Conservation (phyloP, 2,113 vertebrate genomes). For the Oriolus oriolus region DNA sequence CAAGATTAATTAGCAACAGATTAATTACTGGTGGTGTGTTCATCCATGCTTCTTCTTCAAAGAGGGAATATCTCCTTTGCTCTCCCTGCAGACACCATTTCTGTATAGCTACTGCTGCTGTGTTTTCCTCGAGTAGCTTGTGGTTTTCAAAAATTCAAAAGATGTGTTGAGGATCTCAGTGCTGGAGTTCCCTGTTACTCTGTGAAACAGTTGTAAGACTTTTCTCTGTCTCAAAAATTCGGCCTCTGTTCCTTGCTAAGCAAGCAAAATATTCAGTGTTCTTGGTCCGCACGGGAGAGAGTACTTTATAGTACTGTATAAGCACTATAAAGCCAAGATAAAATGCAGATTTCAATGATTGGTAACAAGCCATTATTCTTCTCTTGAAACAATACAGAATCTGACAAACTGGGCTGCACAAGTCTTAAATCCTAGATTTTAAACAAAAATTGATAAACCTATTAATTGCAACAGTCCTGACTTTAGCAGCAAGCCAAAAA, state of each 20-base stretch:
- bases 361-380: neutral
- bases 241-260: neutral
- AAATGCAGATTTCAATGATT: neutral
- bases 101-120: neutral
- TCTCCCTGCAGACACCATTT: neutral
- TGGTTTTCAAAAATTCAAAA: neutral
- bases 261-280: neutral
- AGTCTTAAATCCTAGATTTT: neutral
- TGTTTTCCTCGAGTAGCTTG: neutral
- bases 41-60: neutral
- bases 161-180: neutral
- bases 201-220: neutral
- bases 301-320: neutral
- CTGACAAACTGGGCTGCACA: neutral
- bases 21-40: neutral
- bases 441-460: neutral
- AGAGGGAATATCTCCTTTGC: neutral
- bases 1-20: neutral
- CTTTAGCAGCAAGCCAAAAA: neutral
- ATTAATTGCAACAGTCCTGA: neutral
- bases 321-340: neutral
- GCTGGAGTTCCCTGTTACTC: neutral
- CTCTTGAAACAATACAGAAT: neutral
- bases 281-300: accelerated
- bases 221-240: neutral